Evolutionary conservation across 2,888 invertebrate genomes (phyloP).

Genomic region (Tetragonula carbonaria): DNA sequence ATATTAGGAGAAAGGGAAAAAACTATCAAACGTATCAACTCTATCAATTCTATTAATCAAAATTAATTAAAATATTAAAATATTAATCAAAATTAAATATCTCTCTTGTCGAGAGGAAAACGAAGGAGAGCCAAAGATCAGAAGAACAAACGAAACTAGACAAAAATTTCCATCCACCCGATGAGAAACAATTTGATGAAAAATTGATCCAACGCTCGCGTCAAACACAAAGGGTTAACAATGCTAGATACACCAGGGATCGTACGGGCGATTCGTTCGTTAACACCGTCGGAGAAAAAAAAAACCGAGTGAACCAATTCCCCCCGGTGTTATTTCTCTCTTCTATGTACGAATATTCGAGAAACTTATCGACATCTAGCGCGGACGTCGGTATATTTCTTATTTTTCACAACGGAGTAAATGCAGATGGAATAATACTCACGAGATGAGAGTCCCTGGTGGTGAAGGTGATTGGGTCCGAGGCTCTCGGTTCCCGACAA

Average conservation of each 20-base stretch:
- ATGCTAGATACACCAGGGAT: not conserved
- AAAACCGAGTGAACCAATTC: not conserved
- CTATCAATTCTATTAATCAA: no score
- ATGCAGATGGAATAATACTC: conserved; percentile 82
- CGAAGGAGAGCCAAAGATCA: no score
- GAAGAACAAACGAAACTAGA: no score
- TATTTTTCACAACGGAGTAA: conserved; percentile 41
- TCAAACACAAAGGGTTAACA: conserved; percentile 12
- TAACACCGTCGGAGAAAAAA: not conserved
- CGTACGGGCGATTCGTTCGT: not conserved
- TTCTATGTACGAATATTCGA: not conserved
- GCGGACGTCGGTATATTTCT: not conserved
- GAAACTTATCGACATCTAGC: not conserved
- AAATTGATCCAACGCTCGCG: not conserved
- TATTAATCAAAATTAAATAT: no score
- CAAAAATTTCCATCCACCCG: no score
- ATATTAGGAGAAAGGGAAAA: no score
- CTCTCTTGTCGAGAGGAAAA: no score
- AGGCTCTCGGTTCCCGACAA: conserved; percentile 93
- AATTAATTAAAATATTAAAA: no score
- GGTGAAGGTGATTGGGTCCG: conserved; percentile 96
- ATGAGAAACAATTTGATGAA: not conserved
- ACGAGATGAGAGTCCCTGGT: conserved; percentile 96
- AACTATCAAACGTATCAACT: no score
- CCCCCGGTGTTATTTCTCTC: not conserved